Base-by-base conservation (phyloP, 2,888 invertebrate species). In the Drosophila percnosoma region DNA sequence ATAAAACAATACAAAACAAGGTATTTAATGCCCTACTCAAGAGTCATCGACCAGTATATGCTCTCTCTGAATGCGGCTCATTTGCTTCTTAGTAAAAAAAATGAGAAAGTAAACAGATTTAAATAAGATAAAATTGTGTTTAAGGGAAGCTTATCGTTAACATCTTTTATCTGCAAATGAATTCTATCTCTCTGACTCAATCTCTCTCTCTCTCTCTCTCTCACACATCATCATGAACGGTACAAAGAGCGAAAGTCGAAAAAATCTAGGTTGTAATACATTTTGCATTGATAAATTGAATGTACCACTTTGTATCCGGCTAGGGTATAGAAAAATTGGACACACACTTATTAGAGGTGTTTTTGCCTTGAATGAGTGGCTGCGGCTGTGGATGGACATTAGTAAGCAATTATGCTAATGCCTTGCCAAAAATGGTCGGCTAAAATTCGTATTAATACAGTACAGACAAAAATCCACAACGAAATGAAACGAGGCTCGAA, bases 401-500 rank as follows among this genome's bases (percentile, higher is more conserved):
- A 76, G 74, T 73, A 71, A 60, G 80, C 87, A 90, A 90, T 90
- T 85, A 90, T 85, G 84, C 83, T 88, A 85, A 90, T 90, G 74
- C 71, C 68, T 55, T 31, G 83, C 80, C 72, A 72, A 90, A 84
- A 89, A 87, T 85, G 83, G 76, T 83, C 65, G 76, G 69, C 64
- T 78, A 72, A 85, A 89, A 73, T 87, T 72, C 83, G 85, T 88
- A 89, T 85, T 90, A 72, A 85, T 72, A 85, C 85, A 85, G 73
- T 58, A 52, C 38, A 38, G 38, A 53, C 54, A 15, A n/a, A 27
- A 49, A 29, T 45, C 15, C 11, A 48, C 33, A 61, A 55, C 51
- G 49, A 76, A 62, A 63, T 75, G 52, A 80, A 60, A 64, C 77
- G 55, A 48, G 74, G 64, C 59, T 61, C 81, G 57, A 70, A 75